Base-by-base conservation (phyloP, 2,888 invertebrate species). In the Agriopis marginaria region DNA sequence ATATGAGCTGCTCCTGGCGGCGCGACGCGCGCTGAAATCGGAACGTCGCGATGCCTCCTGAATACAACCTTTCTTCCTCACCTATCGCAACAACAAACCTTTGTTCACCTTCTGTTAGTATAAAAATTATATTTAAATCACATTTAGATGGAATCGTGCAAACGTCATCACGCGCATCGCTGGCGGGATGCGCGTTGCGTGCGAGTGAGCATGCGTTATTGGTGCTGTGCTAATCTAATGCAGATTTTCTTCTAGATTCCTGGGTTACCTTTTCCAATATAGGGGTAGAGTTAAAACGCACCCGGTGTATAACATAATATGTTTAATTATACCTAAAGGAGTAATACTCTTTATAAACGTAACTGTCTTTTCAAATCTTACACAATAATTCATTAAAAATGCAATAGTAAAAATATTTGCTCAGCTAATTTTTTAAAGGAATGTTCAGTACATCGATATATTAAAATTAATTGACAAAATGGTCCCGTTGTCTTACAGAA, bases 281-380 rank as follows among this genome's bases (percentile, higher is more conserved):
- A 49, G 32, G 32, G 32, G 42, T 70, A 74, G 77, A 77, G 67
- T 17, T 72, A 78, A 74, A 12, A 68, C 63, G 23, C 59, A 71
- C 66, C 80, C 81, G 85, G 6, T 32, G 5, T 63, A 54, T 86
- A 89, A 87, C 86, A 84, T 88, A 83, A 85, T 86, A 85, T 90
- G 90, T 87, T 90, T 90, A 88, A 87, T 91, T 85, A 85, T 85
- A 86, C 86, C 85, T 87, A 90, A 76, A 74, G 82, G 83, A 88
- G 84, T 92, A 92, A 92, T 92, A 93, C 91, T 93, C 88, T 87
- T 84, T 82, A 87, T 86, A 90, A 89, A 85, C 86, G 84, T 90
- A 91, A 91, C 89, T 87, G 85, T 88, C 89, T 87, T 87, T 85
- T 85, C 84, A 81, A 85, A 66, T 67, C 67, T 70, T 70, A 73